Evolutionary conservation across 1,140 invertebrate genomes (phyloP), one percentile per base, ranked within the genome.

Genomic region (Pectinophora gossypiella): DNA sequence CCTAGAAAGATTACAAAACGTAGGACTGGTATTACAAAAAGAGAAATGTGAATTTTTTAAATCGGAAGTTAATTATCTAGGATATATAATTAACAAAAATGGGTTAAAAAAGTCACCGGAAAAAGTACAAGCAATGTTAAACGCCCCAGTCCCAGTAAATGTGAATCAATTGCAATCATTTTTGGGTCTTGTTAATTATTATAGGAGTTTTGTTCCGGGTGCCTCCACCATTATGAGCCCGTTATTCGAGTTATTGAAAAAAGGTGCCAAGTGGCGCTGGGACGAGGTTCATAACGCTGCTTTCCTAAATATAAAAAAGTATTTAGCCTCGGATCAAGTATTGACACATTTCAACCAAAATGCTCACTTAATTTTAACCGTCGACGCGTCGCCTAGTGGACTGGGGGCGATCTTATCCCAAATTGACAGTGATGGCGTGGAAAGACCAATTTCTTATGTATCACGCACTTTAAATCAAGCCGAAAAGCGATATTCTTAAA

Each of bases 401-500:
- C 13, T 48, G 0, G 73, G 71, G 13, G 72, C 85, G 1, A 46
- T 90, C 0, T 71, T 66, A 5, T 88, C 90, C 50, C 54, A 51
- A 27, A 22, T 64, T 21, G 6, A 50, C 23, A 18, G 7, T 18
- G 61, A 85, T 57, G 71, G 59, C 18, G 36, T n/a, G n/a, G n/a
- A n/a, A n/a, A n/a, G n/a, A n/a, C n/a, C n/a, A n/a, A n/a, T n/a
- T n/a, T n/a, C n/a, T n/a, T 90, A 77, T 64, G 76, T 81, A 3
- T 88, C 77, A 0, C 32, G 81, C 48, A 72, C 74, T 1, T 51
- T 91, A n/a, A 68, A 57, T 10, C 20, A 49, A 19, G 63, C 85
- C 16, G 88, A 91, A 65, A 64, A 59, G 48, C 81, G 84, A 42
- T 89, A 86, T 47, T 3, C 45, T 19, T 72, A 87, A 49, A 76